Percentiles rank a stretch among this genome's conserved stretches.
phyloP scores from a whole-genome alignment of 2,797 vertebrate genomes.

The Artibeus lituratus region DNA sequence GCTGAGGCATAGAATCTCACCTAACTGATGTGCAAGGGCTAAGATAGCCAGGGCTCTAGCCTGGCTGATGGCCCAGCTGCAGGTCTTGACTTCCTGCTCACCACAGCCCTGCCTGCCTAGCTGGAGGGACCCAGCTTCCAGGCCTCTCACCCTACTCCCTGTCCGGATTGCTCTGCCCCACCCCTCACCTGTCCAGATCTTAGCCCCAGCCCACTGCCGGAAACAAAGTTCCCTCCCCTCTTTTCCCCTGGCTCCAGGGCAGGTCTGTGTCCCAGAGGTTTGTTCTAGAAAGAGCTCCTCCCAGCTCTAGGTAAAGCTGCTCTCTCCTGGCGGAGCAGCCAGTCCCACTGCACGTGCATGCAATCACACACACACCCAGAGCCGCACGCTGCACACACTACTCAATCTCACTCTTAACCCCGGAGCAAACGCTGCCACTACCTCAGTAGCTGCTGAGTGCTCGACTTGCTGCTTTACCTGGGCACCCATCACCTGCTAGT shows the following conservation, averaged over 20 bases:
- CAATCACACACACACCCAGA: not conserved
- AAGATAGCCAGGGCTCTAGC: not conserved
- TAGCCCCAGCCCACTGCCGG: not conserved
- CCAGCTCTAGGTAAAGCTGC: not conserved
- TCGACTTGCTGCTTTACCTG: not conserved
- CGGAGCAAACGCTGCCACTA: not conserved
- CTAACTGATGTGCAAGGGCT: not conserved
- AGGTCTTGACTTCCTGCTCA: not conserved
- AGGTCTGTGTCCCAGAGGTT: slow-evolving; percentile 3
- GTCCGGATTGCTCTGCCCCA: not conserved
- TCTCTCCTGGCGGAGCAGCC: not conserved
- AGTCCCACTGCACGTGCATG: not conserved
- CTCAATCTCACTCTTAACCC: not conserved
- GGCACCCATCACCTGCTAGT: not conserved
- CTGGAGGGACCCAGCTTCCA: not conserved
- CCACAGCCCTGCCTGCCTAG: not conserved
- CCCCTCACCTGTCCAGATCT: not conserved
- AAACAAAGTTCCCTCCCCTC: not conserved
- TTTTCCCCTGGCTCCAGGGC: not conserved
- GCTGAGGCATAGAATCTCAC: not conserved
- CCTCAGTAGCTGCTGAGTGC: not conserved
- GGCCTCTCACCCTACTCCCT: not conserved
- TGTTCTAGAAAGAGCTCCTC: slow-evolving; percentile 26
- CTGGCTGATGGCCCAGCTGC: not conserved
- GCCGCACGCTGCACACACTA: not conserved